Conservation (phyloP, 1,140 invertebrate species). For the Ylistrum balloti region DNA sequence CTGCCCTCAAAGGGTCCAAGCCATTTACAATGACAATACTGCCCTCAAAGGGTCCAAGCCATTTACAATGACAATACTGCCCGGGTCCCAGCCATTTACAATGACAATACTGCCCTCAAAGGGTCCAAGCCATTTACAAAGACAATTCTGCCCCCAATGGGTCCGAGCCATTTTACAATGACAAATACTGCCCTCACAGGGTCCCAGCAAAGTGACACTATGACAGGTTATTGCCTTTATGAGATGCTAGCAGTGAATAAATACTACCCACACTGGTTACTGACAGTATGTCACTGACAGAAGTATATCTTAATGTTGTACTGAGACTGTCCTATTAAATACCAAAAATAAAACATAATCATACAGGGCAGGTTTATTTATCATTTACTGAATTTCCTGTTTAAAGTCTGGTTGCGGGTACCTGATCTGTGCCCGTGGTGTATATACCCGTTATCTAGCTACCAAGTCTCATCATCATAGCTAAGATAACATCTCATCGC, state of each 20-base stretch:
- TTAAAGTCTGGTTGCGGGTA: background rate
- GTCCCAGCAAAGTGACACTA: background rate
- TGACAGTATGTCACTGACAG: too few species aligned
- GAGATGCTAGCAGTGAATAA: too few species aligned
- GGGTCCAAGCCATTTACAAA: background rate
- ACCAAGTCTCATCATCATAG: background rate
- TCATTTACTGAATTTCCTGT: background rate
- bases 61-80: background rate
- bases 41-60: background rate
- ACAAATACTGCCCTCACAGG: background rate
- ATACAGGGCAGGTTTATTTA: background rate
- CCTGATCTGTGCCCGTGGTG: background rate
- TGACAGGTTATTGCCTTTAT: background rate
- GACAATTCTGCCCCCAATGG: background rate
- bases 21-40: background rate
- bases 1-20: background rate
- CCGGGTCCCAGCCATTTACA: too few species aligned
- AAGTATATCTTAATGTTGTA: too few species aligned
- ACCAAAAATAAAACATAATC: background rate
- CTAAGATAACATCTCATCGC: slow-evolving; percentile 2
- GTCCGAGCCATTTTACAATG: too few species aligned
- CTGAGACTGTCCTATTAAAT: background rate
- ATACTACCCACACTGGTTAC: too few species aligned
- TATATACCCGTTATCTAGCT: slow-evolving; percentile 23
- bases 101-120: background rate